These are phyloP conservation scores for Cossypha dichroa DNA, from an alignment of 2,797 vertebrate species.

Conservation along the genomic window DNA sequence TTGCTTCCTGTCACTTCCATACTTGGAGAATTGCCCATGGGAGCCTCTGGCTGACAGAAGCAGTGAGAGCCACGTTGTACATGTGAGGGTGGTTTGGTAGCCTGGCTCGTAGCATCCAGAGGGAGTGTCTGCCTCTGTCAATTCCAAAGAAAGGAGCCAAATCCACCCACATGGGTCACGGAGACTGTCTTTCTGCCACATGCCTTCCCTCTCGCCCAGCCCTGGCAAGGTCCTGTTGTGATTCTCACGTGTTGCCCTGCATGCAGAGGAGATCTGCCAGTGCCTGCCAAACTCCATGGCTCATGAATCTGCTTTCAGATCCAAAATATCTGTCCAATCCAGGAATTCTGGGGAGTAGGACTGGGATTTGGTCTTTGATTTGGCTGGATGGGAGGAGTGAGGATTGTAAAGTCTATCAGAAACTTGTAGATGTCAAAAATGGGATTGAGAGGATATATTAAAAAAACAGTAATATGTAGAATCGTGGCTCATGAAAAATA, in stretches of 20 bases:
- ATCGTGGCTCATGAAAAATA: background rate
- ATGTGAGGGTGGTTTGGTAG: background rate
- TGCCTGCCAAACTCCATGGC: fast-evolving
- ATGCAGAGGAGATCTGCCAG: background rate
- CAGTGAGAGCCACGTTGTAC: background rate
- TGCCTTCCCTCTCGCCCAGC: background rate
- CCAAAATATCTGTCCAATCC: background rate
- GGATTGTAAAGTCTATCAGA: background rate
- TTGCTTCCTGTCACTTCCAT: background rate
- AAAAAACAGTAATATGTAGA: background rate
- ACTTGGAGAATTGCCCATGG: fast-evolving
- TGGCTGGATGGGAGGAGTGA: background rate
- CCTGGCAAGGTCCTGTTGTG: background rate
- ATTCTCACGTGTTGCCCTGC: background rate
- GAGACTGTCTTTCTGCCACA: slow-evolving; percentile 24
- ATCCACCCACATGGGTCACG: slow-evolving; percentile 58
- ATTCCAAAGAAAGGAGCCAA: slow-evolving; percentile 62
- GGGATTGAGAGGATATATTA: fast-evolving
- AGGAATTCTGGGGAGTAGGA: background rate
- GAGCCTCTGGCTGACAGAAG: background rate
- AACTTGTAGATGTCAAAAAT: background rate
- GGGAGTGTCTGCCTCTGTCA: background rate
- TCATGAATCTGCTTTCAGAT: background rate
- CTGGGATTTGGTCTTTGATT: background rate
- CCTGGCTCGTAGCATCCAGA: background rate